Evolutionary conservation across 2,888 invertebrate genomes (phyloP).

Genomic region (Lycia hirtaria): DNA sequence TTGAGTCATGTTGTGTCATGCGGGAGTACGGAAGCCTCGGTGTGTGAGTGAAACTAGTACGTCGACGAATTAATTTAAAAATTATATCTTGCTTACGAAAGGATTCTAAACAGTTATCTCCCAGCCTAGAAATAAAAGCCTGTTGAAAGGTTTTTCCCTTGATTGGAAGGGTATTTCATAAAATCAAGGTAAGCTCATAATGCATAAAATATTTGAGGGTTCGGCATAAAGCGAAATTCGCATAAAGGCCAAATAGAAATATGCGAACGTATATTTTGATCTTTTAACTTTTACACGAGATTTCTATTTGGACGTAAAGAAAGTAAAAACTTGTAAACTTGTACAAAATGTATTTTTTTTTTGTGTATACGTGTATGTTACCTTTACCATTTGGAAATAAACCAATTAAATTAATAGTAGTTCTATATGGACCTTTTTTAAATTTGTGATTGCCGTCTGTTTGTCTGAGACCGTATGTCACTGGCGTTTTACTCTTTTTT

Average conservation of each 20-base stretch:
- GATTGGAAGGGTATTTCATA: slow-evolving; percentile 25
- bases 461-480: too few relatives aligned
- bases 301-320: background rate
- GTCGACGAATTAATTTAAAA: too few relatives aligned
- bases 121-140: slow-evolving; percentile 7
- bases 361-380: too few relatives aligned
- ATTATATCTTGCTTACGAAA: too few relatives aligned
- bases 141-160: slow-evolving; percentile 18
- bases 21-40: too few relatives aligned
- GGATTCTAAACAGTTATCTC: background rate
- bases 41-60: too few relatives aligned
- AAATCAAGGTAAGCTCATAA: slow-evolving; percentile 25
- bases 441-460: too few relatives aligned
- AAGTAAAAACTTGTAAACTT: background rate
- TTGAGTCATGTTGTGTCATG: too few relatives aligned
- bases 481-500: too few relatives aligned
- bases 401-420: too few relatives aligned
- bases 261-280: slow-evolving; percentile 6
- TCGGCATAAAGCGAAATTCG: slow-evolving; percentile 10
- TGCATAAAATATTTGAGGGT: slow-evolving; percentile 19
- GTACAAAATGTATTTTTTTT: background rate
- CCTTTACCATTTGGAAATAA: background rate
- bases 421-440: too few relatives aligned
- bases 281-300: slow-evolving; percentile 5
- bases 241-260: slow-evolving; percentile 12